Base-by-base conservation (phyloP, 1,140 invertebrate genomes). In the Drosophila melanogaster region DNA sequence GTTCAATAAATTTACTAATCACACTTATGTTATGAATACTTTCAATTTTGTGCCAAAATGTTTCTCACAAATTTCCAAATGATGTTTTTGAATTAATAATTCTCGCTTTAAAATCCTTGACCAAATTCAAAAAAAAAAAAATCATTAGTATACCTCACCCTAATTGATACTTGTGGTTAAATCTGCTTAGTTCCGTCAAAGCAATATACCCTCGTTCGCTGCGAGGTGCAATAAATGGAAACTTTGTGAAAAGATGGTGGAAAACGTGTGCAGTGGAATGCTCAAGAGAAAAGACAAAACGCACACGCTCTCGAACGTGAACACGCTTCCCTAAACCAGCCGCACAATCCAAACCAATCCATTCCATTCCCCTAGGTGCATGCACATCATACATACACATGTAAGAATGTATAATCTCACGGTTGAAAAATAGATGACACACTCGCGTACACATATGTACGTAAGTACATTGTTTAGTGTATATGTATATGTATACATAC, bases 251-350 rank as follows among this genome's bases (percentile, higher is more conserved):
- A 72, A 77, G 69, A 67, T 57, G 51, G 53, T 41, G 33, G 35
- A 40, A 73, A 86, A 78, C 83, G 81, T 83, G 75, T 76, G 84
- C 61, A 87, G 51, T 56, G 81, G 71, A 87, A 86, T 86, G 65
- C 51, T 60, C 57, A 73, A 81, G 59, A 77, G 85, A 75, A 65
- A 76, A 76, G 60, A 58, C 59, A 70, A 70, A 70, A 57, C 59
- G 69, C 60, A 76, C 67, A 69, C 75, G 55, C 65, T 79, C 46
- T n/a, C 6, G 17, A 50, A 50, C 30, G 44, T 17, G 41, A 24
- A 55, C 40, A 73, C 38, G 35, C 26, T 33, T 50, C 22, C 40
- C 59, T 26, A 35, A 30, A 12, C 24, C n/a, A n/a, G 47, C 24
- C 38, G 41, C 37, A 38, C 57, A 61, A 50, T 50, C 30, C 30